Conservation (phyloP, 2,113 vertebrate species). For the Origma solitaria region DNA sequence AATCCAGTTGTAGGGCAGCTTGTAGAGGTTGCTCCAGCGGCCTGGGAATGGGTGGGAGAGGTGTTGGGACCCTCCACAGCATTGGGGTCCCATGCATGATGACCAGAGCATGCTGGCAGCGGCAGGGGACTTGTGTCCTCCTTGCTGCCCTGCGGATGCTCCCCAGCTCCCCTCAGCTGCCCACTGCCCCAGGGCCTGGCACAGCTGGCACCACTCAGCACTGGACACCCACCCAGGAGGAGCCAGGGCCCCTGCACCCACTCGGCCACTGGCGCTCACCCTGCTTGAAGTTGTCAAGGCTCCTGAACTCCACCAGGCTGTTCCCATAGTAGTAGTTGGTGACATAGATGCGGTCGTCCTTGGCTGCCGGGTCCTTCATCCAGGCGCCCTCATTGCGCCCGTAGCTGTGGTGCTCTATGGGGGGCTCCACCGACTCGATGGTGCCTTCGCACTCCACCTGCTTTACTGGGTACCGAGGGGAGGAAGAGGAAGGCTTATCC, state of each 20-base stretch:
- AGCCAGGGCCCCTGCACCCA: not conserved
- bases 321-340: slow-evolving; percentile 99
- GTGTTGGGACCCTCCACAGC: not conserved
- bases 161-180: not conserved
- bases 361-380: slow-evolving; percentile 95
- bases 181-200: rapidly evolving
- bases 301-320: slow-evolving; percentile 94
- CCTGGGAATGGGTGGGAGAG: slow-evolving; percentile 51
- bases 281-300: slow-evolving; percentile 95
- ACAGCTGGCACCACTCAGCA: rapidly evolving
- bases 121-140: not conserved
- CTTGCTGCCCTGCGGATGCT: not conserved
- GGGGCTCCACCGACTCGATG: slow-evolving; percentile 82
- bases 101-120: rapidly evolving
- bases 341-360: slow-evolving; percentile 89
- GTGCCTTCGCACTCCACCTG: slow-evolving; percentile 88
- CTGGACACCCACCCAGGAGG: not conserved
- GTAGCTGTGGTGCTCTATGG: slow-evolving; percentile 89
- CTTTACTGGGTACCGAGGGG: slow-evolving; percentile 68
- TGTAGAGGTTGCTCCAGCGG: slow-evolving; percentile 97
- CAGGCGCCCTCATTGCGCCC: slow-evolving; percentile 95
- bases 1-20: slow-evolving; percentile 98
- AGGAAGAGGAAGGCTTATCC: not conserved
- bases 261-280: slow-evolving; percentile 56
- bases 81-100: rapidly evolving